These are phyloP conservation scores for Tringa solitaria DNA, from an alignment of 2,113 vertebrate species.

Conservation along the genomic window DNA sequence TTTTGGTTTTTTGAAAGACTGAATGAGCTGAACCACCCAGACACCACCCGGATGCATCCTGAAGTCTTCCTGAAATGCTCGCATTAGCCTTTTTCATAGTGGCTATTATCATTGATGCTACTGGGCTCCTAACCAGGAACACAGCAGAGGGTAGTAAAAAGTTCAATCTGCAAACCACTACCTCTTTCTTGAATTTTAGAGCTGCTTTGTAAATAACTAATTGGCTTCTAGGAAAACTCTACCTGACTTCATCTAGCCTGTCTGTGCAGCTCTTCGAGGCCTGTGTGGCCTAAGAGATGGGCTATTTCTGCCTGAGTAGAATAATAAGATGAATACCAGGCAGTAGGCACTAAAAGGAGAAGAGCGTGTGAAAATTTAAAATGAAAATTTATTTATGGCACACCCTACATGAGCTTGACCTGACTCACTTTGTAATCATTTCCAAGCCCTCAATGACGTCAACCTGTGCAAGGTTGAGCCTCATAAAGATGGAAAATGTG, in stretches of 20 bases:
- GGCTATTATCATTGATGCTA: not conserved
- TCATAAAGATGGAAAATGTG: constrained; percentile 26
- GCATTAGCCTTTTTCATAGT: not conserved
- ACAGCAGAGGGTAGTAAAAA: not conserved
- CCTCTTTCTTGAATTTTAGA: not conserved
- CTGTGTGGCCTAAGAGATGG: not conserved
- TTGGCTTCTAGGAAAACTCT: not conserved
- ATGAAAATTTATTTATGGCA: not conserved
- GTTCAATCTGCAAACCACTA: not conserved
- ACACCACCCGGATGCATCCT: not conserved
- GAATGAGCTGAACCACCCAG: not conserved
- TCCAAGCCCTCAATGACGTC: not conserved
- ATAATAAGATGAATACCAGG: not conserved
- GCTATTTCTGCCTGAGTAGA: not conserved
- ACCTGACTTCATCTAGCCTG: not conserved
- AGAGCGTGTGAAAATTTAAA: not conserved
- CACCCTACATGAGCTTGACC: not conserved
- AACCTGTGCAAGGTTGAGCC: not conserved
- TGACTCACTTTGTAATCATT: not conserved
- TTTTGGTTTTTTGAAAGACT: not conserved
- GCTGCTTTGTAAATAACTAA: not conserved
- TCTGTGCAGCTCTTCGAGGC: not conserved
- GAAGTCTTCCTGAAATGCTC: not conserved
- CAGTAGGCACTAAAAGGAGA: not conserved
- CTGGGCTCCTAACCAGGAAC: not conserved